Evolutionary conservation across 2,888 invertebrate species (phyloP).

Genomic region (Eupithecia inturbata): DNA sequence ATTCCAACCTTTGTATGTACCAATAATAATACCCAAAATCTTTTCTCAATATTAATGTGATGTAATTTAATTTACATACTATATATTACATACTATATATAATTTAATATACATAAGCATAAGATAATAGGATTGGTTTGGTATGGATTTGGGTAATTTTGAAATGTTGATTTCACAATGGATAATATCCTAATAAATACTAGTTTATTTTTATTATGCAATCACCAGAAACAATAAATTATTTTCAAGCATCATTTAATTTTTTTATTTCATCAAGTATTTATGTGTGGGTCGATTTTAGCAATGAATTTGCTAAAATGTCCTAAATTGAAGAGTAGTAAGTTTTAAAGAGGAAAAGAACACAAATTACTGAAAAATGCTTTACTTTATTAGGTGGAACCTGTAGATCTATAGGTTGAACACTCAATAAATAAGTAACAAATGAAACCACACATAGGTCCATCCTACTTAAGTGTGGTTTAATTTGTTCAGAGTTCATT

Average conservation of each 20-base stretch:
- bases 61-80: neutral
- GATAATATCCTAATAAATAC: too few relatives aligned
- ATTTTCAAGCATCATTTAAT: slow-evolving; percentile 1
- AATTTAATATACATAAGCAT: slow-evolving; percentile 2
- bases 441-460: neutral
- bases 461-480: too few relatives aligned
- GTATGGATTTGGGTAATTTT: slow-evolving; percentile 11
- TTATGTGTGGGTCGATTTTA: neutral
- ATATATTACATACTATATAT: too few relatives aligned
- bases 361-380: neutral
- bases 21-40: neutral
- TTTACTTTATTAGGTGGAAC: neutral
- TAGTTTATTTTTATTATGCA: slow-evolving; percentile 11
- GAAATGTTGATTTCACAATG: slow-evolving; percentile 5
- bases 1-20: neutral
- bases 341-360: neutral
- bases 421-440: neutral
- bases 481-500: too few relatives aligned
- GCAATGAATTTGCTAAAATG: neutral
- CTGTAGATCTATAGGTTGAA: neutral
- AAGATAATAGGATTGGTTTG: slow-evolving; percentile 15
- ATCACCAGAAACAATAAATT: slow-evolving; percentile 5
- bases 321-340: neutral
- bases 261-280: neutral
- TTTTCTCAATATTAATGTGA: neutral